Base-by-base conservation (phyloP, 1,140 invertebrate genomes). In the Drosophila fuyamai region DNA sequence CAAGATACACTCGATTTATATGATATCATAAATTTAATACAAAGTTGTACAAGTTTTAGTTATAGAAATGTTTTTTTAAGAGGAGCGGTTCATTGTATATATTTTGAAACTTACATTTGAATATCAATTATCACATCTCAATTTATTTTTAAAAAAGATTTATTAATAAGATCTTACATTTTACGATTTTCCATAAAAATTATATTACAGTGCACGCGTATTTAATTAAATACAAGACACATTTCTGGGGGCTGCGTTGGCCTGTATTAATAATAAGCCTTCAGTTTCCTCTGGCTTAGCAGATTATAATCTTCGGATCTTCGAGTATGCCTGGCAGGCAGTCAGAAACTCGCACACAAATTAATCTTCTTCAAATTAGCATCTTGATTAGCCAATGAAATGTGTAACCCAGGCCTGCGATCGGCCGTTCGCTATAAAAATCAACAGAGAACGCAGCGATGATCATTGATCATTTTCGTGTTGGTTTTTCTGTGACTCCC, bases 331-430 rank as follows among this genome's bases (percentile, higher is more conserved):
- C 79, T 58, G 38, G 71, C 36, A 61, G 79, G 62, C 32, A 63
- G 63, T 54, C 65, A 60, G 70, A 60, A 82, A 89, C 80, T 89
- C 73, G 77, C 65, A 72, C 66, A 84, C 81, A 71, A 89, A 91
- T 91, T 91, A 91, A 91, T 91, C 88, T 88, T 91, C 88, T 84
- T 88, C 88, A 91, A 91, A 91, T 91, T 91, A 91, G 88, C 88
- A 91, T 91, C 88, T 91, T 91, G 88, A 91, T 91, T 91, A 90
- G 77, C 84, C 84, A 89, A 89, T 89, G 84, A 89, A 89, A 89
- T 89, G 85, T 89, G 84, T 88, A 88, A 89, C 76, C 84, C 83
- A 79, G 71, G 63, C 82, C 75, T 53, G 41, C 58, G 73, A 62
- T 47, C 54, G 61, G 41, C 38, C 62, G 76, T 78, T 78, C 73